These are phyloP conservation scores for Melanotaenia maccullochi DNA, from an alignment of 2,797 vertebrate species.

Conservation along the genomic window DNA sequence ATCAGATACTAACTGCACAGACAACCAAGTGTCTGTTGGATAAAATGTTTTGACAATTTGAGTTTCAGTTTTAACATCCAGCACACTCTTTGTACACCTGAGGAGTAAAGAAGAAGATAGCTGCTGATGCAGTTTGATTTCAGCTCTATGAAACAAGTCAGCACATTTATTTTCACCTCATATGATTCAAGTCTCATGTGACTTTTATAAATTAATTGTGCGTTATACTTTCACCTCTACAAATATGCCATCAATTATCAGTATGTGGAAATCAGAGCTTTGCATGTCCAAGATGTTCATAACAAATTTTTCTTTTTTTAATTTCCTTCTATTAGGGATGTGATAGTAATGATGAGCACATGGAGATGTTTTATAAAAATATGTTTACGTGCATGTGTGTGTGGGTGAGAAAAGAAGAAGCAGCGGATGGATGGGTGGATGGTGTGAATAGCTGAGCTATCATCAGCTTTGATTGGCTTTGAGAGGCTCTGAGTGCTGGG, in stretches of 20 bases:
- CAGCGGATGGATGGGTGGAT: conserved; percentile 43
- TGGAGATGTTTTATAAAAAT: conserved; percentile 16
- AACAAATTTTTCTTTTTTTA: background rate
- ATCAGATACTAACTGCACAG: no score
- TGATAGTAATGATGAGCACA: conserved; percentile 11
- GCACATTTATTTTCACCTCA: background rate
- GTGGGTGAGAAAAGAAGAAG: background rate
- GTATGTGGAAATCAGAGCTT: background rate
- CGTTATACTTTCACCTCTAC: background rate
- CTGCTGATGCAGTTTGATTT: background rate
- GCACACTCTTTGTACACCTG: background rate
- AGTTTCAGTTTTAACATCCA: background rate
- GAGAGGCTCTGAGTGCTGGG: conserved; percentile 71
- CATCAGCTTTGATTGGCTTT: conserved; percentile 72
- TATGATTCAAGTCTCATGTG: background rate
- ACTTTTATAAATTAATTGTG: background rate
- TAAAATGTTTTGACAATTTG: background rate
- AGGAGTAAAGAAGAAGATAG: background rate
- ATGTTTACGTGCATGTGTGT: background rate
- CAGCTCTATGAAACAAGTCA: no score
- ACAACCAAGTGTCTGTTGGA: background rate
- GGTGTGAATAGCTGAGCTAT: conserved; percentile 58
- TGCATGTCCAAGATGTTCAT: background rate
- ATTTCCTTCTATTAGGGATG: background rate
- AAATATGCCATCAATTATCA: background rate